phyloP scores from a whole-genome alignment of 2,113 vertebrate genomes.

The Noctilio leporinus region DNA sequence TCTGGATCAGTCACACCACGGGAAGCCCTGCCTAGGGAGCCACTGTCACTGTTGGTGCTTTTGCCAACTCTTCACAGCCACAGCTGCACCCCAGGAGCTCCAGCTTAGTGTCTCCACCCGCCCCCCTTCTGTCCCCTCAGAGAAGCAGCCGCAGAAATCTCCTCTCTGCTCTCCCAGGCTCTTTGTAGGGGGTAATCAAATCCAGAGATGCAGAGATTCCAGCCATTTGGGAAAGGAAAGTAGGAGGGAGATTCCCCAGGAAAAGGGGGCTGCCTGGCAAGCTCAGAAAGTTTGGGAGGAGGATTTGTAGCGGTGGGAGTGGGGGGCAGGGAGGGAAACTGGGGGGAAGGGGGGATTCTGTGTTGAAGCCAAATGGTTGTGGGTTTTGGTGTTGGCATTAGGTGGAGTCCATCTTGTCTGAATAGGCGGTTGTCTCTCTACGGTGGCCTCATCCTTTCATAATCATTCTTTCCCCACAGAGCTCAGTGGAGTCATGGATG shows the following conservation, averaged over 20 bases:
- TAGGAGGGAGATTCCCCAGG: background rate
- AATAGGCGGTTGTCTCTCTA: background rate
- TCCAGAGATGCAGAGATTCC: background rate
- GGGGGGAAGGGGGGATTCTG: background rate
- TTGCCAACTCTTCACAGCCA: constrained; percentile 18
- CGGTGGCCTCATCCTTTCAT: background rate
- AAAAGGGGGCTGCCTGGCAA: background rate
- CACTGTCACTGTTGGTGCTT: background rate
- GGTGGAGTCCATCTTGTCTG: background rate
- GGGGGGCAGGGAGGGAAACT: background rate
- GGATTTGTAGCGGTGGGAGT: background rate
- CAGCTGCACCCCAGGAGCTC: background rate
- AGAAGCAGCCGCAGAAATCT: constrained; percentile 11
- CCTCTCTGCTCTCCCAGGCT: background rate
- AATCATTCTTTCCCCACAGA: background rate
- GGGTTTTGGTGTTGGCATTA: background rate
- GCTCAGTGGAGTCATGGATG: background rate
- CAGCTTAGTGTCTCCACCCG: background rate
- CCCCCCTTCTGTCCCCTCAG: background rate
- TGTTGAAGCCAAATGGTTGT: background rate
- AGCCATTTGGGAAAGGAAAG: constrained; percentile 13
- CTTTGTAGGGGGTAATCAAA: background rate
- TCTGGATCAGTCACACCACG: constrained; percentile 23
- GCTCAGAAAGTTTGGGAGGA: background rate
- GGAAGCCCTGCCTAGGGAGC: background rate